A percentile compares a stretch with the other conserved stretches of the same genome.
Conservation (phyloP, 1,140 invertebrate genomes). For the Acromyrmex echinatior region DNA sequence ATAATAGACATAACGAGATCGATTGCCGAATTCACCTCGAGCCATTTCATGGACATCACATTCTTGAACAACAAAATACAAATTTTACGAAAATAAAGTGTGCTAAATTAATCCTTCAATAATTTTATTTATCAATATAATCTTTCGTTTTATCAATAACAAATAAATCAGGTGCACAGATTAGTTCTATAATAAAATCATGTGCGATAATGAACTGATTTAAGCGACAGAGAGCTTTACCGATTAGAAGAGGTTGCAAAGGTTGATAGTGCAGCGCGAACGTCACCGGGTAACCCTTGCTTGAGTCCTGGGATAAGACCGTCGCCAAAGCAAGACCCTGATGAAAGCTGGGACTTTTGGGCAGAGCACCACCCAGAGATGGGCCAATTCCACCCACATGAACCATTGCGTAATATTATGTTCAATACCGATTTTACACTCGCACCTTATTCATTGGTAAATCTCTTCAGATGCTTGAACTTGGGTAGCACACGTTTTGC, state of each 20-base stretch:
- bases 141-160: not conserved
- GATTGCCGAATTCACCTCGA: constrained; percentile 9
- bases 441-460: constrained; percentile 19
- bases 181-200: not conserved
- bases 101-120: not conserved
- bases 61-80: not conserved
- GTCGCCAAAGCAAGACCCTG: constrained; percentile 93
- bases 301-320: constrained; percentile 78
- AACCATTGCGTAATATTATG: constrained; percentile 81
- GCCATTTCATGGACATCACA: not conserved
- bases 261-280: constrained; percentile 84
- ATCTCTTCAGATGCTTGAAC: not conserved
- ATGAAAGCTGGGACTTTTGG: constrained; percentile 94
- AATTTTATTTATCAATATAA: not conserved
- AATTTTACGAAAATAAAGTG: not conserved
- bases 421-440: constrained; percentile 1
- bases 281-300: constrained; percentile 76
- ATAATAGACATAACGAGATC: constrained; percentile 28
- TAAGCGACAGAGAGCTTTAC: constrained; percentile 75
- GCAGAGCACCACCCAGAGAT: constrained; percentile 89
- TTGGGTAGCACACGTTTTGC: not conserved
- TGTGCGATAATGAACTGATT: not conserved
- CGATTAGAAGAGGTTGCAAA: constrained; percentile 83
- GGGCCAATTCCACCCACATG: constrained; percentile 87
- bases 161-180: not conserved